Conservation (phyloP, 2,888 invertebrate species). For the Heliothis peltigera region DNA sequence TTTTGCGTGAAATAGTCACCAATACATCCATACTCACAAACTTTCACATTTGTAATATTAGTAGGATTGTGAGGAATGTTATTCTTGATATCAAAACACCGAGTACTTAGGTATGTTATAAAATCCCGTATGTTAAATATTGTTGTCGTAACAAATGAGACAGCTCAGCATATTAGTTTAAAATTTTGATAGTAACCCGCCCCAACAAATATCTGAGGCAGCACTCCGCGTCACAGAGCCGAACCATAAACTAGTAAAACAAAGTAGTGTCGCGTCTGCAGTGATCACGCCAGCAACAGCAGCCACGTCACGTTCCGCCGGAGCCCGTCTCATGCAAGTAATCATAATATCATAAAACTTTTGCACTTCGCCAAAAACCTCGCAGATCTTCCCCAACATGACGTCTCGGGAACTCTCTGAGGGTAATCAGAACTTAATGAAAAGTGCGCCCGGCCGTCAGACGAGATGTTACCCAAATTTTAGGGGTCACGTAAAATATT, state of each 20-base stretch:
- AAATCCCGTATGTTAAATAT: too few relatives aligned
- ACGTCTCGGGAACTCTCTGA: slow-evolving; percentile 80
- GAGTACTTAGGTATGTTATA: too few relatives aligned
- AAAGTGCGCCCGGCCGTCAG: slow-evolving; percentile 84
- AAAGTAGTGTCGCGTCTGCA: slow-evolving; percentile 65
- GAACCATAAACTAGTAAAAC: slow-evolving; percentile 29
- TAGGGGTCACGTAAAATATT: slow-evolving; percentile 90
- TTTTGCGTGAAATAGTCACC: too few relatives aligned
- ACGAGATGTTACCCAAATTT: slow-evolving; percentile 82
- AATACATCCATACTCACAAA: too few relatives aligned
- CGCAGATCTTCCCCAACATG: slow-evolving; percentile 77
- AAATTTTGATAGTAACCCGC: slow-evolving; percentile 9
- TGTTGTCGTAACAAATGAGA: not conserved
- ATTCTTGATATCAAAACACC: not conserved
- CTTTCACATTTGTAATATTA: too few relatives aligned
- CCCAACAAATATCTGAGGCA: slow-evolving; percentile 5
- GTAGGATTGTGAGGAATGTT: not conserved
- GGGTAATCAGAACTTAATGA: slow-evolving; percentile 89
- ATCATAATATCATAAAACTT: slow-evolving; percentile 89
- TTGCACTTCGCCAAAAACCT: slow-evolving; percentile 86
- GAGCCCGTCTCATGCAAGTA: slow-evolving; percentile 83
- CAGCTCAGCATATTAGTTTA: not conserved
- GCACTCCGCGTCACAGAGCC: slow-evolving; percentile 28
- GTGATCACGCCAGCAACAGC: slow-evolving; percentile 50
- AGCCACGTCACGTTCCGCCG: slow-evolving; percentile 74